Conservation (phyloP, 1,140 invertebrate species). For the Apis laboriosa region DNA sequence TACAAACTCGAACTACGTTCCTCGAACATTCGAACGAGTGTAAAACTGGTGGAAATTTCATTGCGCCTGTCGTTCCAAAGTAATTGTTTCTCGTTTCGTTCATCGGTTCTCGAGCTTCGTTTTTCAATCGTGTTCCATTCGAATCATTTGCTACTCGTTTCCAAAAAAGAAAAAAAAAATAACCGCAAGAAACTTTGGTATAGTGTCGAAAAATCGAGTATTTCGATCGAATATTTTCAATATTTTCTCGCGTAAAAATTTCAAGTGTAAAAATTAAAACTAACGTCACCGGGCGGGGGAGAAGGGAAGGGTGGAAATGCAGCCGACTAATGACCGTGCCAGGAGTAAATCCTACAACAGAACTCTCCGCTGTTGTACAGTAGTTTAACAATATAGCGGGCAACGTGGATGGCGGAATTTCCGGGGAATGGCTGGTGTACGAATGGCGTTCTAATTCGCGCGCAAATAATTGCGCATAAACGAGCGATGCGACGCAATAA, state of each 20-base stretch:
- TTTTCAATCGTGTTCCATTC: background rate
- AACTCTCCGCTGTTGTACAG: constrained; percentile 35
- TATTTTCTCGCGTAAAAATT: constrained; percentile 2
- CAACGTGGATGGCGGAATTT: constrained; percentile 36
- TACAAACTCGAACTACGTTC: background rate
- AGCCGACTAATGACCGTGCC: constrained; percentile 38
- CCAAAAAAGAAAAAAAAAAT: too few relatives aligned
- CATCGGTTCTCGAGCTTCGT: background rate
- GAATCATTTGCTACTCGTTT: too few relatives aligned
- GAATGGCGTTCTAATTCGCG: constrained; percentile 28
- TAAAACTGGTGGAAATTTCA: constrained; percentile 8
- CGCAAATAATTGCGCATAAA: constrained; percentile 35
- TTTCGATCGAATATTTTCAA: background rate
- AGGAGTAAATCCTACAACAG: constrained; percentile 38
- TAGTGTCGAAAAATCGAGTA: background rate
- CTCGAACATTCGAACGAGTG: background rate
- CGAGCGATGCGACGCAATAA: constrained; percentile 33
- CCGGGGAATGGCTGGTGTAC: background rate
- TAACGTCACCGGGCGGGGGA: background rate
- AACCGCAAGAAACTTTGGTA: too few relatives aligned
- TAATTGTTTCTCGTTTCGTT: constrained; percentile 32
- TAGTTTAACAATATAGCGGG: constrained; percentile 44
- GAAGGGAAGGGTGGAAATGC: constrained; percentile 1
- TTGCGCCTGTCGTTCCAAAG: background rate
- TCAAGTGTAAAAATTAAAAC: background rate